Conservation (phyloP, 2,113 vertebrate species). For the Rhinogobius similis region DNA sequence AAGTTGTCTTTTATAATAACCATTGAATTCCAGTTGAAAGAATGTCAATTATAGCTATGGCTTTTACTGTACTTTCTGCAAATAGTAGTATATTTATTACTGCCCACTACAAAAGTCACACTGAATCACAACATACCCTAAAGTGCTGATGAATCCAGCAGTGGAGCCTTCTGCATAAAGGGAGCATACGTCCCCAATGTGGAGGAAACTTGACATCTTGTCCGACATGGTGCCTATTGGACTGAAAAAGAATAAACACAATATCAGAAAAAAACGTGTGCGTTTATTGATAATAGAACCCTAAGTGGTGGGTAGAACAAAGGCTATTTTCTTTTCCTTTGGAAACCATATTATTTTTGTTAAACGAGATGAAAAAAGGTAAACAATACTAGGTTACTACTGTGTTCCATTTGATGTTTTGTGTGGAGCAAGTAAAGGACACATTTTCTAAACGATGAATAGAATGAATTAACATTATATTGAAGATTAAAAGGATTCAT, state of each 20-base stretch:
- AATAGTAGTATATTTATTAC: background rate
- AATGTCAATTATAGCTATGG: background rate
- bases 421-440: background rate
- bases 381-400: background rate
- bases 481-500: background rate
- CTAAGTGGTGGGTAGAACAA: background rate
- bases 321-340: background rate
- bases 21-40: background rate
- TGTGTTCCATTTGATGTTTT: background rate
- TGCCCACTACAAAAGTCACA: background rate
- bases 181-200: conserved; percentile 98
- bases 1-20: background rate
- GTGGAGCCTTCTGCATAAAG: conserved; percentile 97
- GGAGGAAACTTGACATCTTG: conserved; percentile 99
- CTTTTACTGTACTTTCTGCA: background rate
- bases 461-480: background rate
- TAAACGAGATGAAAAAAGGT: background rate
- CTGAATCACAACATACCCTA: conserved; percentile 84
- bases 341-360: background rate
- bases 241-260: conserved; percentile 20
- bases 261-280: background rate
- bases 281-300: background rate
- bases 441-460: background rate
- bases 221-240: conserved; percentile 88
- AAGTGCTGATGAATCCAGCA: conserved; percentile 98